Evolutionary conservation across 2,888 invertebrate genomes (phyloP), one percentile per base, ranked within the genome.

Genomic region (Philonicus albiceps): DNA sequence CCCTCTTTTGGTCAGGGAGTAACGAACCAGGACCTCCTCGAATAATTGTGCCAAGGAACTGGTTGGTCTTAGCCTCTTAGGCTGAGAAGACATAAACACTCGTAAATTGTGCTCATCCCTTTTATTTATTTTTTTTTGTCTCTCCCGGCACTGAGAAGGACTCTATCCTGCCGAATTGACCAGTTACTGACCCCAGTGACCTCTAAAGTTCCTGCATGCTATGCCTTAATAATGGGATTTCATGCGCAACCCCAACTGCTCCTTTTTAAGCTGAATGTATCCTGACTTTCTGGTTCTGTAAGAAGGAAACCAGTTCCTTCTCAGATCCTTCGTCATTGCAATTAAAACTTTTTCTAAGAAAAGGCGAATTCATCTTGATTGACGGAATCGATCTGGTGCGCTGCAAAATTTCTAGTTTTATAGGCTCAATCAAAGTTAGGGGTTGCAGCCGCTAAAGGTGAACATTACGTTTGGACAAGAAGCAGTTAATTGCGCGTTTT

Each of bases 11-110:
- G 34, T 34, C 76, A 37, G 31, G 64, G 43, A 73, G 84, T 37
- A 73, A 84, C 84, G 84, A 40, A 40, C 37, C 72, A 73, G 64
- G 22, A 22, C 64, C 73, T 84, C 72, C 43, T 72, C 5, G 16
- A 85, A 75, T 49, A 74, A 85, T 75, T 85, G 49, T 75, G 49
- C 85, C 74, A 85, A 85, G 85, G 49, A 85, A 85, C 85, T 85
- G 73, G 85, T 75, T 64, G 74, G 64, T 64, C 64, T 64, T 22
- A 64, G 49, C 74, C 43, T n/a, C 49, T n/a, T 22, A 64, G 49
- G 85, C 43, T 49, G 16, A 43, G 27, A 74, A 53, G 53, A 74
- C 85, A 85, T 85, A 85, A 85, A 74, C 30, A 85, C 49, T 85
- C 85, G 49, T 74, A 81, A 81, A 81, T 81, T 81, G 31, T 81